Percentiles rank a stretch among this genome's conserved stretches.
Evolutionary conservation across 2,113 vertebrate genomes (phyloP).

Genomic region (Lepus americanus): DNA sequence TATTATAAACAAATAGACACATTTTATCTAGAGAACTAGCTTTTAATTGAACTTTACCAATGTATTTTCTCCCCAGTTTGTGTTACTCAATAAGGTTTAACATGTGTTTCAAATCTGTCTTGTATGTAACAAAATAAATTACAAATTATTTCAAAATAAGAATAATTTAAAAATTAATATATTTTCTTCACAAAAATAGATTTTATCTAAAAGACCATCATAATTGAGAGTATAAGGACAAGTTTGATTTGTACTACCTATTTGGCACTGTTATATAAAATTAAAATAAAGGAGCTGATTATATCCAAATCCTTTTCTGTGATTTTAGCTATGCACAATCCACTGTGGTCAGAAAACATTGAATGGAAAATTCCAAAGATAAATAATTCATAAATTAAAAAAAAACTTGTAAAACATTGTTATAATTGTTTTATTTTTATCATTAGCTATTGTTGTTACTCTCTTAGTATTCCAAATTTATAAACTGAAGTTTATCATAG

Average conservation of each 20-base stretch:
- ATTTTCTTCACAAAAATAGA: background rate
- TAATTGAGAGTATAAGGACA: background rate
- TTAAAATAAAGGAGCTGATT: background rate
- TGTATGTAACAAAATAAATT: constrained; percentile 22
- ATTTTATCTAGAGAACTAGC: background rate
- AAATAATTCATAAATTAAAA: background rate
- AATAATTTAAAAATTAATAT: background rate
- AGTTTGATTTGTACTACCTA: background rate
- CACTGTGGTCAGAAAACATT: background rate
- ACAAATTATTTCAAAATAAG: constrained; percentile 40
- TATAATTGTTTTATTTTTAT: background rate
- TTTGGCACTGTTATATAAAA: background rate
- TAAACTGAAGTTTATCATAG: background rate
- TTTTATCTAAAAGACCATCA: background rate
- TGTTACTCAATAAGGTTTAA: background rate
- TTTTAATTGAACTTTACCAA: constrained; percentile 55
- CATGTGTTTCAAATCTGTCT: background rate
- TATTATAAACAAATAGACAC: constrained; percentile 64
- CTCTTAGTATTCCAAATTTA: background rate
- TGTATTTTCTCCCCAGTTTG: background rate
- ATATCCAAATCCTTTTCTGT: too few species aligned
- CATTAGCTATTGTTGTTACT: background rate
- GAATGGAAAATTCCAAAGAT: background rate
- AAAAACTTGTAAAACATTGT: background rate
- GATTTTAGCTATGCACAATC: background rate